Evolutionary conservation across 2,113 vertebrate species (phyloP), one percentile per base, ranked within the genome.

Genomic region (Elephantulus edwardii): DNA sequence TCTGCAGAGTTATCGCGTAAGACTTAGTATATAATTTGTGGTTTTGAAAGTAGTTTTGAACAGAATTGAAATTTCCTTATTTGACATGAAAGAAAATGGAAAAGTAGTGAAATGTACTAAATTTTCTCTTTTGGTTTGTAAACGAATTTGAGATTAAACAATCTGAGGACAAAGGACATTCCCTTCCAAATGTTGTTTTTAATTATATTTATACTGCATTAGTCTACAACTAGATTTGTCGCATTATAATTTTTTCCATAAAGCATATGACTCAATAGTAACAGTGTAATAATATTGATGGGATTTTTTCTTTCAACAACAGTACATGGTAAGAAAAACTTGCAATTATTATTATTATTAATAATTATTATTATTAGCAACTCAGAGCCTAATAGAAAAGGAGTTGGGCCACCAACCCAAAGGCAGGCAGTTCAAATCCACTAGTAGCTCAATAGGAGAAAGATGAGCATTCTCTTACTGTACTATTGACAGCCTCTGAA

Each of bases 1-100:
- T 7, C 40, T 58, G 3, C n/a, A n/a, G 16, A 40, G 33, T 4
- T 38, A 50, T 56, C 54, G 40, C 38, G 44, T n/a, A 74, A 12
- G 17, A 42, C 9, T 26, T n/a, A 28, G 5, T 2, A 72, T n/a
- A 56, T 24, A 16, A 81, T 42, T 66, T 90, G 5, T 71, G 14
- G 78, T 78, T 64, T 64, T 44, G 52, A 26, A 90, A 76, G 8
- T 62, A 75, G 60, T 90, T 75, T 60, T 77, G 33, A 86, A 77
- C 4, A 19, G 33, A 90, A 44, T 11, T 70, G 58, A 77, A 8
- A 82, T 52, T 81, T 76, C 17, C 9, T 90, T 17, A 60, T 16
- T 60, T 76, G n/a, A 35, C 35, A 60, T 1, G 50, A 12, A 19
- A 19, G 9, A 88, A 84, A 84, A 79, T 46, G 30, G 30, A 84